Evolutionary conservation across 2,888 invertebrate species (phyloP), one percentile per base, ranked within the genome.

Genomic region (Yponomeuta evonymella): DNA sequence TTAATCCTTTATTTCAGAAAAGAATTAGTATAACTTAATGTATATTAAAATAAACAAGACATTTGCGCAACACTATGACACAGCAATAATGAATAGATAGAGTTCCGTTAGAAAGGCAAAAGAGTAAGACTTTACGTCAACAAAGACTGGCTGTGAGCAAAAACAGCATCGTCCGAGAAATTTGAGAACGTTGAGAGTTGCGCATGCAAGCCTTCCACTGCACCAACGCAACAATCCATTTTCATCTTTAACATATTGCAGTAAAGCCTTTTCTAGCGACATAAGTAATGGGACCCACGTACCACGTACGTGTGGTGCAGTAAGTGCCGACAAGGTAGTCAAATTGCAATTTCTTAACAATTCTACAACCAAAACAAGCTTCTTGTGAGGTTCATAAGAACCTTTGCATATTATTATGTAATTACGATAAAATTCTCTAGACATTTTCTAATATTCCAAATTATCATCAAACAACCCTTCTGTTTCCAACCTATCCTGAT

Each of bases 41-140:
- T 5, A 43, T 43, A 43, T 43, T 5, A 43, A 5, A 43, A 8
- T 78, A 79, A 78, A 78, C 75, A 74, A 76, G 78, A 33, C 29
- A 29, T 30, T 65, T 67, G 43, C 36, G 8, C 15, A 74, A 48
- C 68, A 70, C 48, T 2, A 70, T 33, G 30, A 51, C 48, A 30
- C 48, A 68, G 68, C 1, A 65, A 51, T 71, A 69, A 48, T 29
- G 65, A 43, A 58, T 62, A 70, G 29, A 62, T 67, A 69, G 15
- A 69, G 71, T 69, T 8, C 69, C 71, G 69, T 69, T 71, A 71
- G 36, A 51, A 48, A 68, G 51, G 1, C 64, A 63, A 65, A 69
- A 51, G 65, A 71, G 51, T 68, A 48, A 68, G 64, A 63, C 33
- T 64, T 71, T 51, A 67, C 69, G 68, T 71, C 65, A 69, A 69